These are phyloP conservation scores for Drosophila bipectinata DNA, from an alignment of 1,140 invertebrate genomes.

Conservation along the genomic window DNA sequence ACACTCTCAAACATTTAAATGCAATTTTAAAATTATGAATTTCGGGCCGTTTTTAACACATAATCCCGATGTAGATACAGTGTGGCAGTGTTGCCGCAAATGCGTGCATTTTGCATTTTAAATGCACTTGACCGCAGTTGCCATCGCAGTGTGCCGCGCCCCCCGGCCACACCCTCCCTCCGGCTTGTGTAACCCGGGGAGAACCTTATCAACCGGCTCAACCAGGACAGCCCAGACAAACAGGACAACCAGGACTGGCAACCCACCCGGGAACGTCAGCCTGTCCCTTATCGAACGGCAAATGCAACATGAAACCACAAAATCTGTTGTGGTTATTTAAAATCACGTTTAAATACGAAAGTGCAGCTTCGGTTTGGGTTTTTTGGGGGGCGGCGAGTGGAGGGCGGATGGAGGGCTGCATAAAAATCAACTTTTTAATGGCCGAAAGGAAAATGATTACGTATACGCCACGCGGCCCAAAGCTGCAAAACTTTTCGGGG, in stretches of 20 bases:
- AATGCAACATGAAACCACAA: conserved; percentile 77
- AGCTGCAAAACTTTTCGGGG: conserved; percentile 31
- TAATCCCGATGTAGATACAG: conserved; percentile 24
- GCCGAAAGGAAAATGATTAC: conserved; percentile 73
- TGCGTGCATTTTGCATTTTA: conserved; percentile 62
- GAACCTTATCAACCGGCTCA: conserved; percentile 37
- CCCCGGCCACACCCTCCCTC: conserved; percentile 8
- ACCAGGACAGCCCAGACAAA: conserved; percentile 4
- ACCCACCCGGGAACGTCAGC: conserved; percentile 9
- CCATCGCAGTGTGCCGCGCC: conserved; percentile 3
- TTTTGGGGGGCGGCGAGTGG: not conserved
- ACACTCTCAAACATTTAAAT: conserved; percentile 25
- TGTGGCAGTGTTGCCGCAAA: conserved; percentile 29
- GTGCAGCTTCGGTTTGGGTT: conserved; percentile 32
- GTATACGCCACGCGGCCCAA: conserved; percentile 45
- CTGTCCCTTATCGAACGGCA: conserved; percentile 69
- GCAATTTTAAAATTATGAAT: conserved; percentile 44
- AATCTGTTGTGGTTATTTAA: conserved; percentile 79
- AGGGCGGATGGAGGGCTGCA: conserved; percentile 1
- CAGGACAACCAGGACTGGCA: not conserved
- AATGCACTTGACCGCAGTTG: conserved; percentile 57
- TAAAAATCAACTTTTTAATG: conserved; percentile 74
- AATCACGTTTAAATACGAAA: conserved; percentile 74
- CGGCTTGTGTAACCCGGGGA: conserved; percentile 27
- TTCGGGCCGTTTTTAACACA: conserved; percentile 26